These are phyloP conservation scores for Litocranius walleri DNA, from an alignment of 2,113 vertebrate species.

Conservation along the genomic window DNA sequence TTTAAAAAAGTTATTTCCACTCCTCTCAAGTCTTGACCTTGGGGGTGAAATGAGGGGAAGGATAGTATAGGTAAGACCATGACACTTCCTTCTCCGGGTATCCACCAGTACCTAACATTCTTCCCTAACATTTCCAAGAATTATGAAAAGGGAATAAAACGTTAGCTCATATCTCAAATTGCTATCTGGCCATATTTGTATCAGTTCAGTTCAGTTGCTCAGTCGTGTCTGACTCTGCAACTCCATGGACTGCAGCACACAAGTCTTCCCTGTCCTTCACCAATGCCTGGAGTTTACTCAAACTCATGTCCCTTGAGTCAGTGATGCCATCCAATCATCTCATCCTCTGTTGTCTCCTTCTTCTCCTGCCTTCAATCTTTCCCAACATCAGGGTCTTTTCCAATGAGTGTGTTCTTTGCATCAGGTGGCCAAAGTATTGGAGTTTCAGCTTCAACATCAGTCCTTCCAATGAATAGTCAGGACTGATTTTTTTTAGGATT, in stretches of 20 bases:
- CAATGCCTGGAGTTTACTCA: background rate
- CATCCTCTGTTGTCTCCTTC: background rate
- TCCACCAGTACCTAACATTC: background rate
- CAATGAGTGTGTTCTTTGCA: background rate
- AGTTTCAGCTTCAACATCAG: background rate
- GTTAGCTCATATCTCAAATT: background rate
- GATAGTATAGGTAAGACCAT: background rate
- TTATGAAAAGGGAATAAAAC: background rate
- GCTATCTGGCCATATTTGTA: background rate
- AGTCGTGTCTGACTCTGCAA: background rate
- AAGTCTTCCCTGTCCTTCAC: background rate
- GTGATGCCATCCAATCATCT: background rate
- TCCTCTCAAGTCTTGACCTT: background rate
- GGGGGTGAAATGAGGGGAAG: background rate
- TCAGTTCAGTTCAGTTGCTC: background rate
- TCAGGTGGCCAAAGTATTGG: background rate
- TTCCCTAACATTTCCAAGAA: background rate
- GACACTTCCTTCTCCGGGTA: background rate
- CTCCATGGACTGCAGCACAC: background rate
- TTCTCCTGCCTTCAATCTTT: background rate
- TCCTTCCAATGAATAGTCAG: background rate
- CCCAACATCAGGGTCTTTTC: background rate
- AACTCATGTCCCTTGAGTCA: background rate
- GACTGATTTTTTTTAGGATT: background rate
- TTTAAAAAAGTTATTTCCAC: background rate